These are phyloP conservation scores for Helicoverpa assulta DNA, from an alignment of 2,888 invertebrate species.

Conservation along the genomic window DNA sequence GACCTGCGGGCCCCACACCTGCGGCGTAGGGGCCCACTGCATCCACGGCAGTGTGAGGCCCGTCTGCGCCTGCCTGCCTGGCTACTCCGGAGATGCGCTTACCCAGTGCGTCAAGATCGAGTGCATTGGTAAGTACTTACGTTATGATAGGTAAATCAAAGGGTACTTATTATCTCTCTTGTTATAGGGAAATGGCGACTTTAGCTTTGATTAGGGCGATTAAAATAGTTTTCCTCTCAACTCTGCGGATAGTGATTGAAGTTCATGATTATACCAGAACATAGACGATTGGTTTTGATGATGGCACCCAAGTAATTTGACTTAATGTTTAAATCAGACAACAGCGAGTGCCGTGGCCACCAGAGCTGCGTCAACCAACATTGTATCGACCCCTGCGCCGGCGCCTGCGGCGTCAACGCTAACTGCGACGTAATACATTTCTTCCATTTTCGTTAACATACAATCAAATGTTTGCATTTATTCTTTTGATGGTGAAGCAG, in stretches of 20 bases:
- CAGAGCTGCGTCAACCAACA: slow-evolving; percentile 94
- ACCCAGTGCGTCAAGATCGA: slow-evolving; percentile 93
- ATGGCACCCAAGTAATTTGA: not conserved
- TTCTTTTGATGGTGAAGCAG: no score
- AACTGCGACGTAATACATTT: slow-evolving; percentile 92
- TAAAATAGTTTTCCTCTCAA: no score
- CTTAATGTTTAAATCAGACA: slow-evolving; percentile 84
- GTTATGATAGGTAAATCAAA: no score
- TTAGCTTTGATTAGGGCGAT: no score
- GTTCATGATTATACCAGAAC: no score
- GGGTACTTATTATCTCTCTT: no score
- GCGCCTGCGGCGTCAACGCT: slow-evolving; percentile 94
- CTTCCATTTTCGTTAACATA: not conserved
- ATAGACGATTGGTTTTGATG: no score
- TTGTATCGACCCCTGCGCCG: slow-evolving; percentile 95
- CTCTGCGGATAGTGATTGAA: no score
- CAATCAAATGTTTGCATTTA: no score
- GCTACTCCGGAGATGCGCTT: slow-evolving; percentile 95
- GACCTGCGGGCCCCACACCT: slow-evolving; percentile 91
- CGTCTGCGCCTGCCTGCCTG: slow-evolving; percentile 94
- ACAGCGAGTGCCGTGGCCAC: slow-evolving; percentile 93
- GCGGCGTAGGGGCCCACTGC: slow-evolving; percentile 93
- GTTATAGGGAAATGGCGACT: no score
- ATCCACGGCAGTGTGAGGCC: slow-evolving; percentile 92
- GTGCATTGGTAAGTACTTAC: slow-evolving; percentile 90